A percentile compares a stretch with the other conserved stretches of the same genome.
Evolutionary conservation across 2,888 invertebrate genomes (phyloP).

Genomic region (Xestia ashworthii): DNA sequence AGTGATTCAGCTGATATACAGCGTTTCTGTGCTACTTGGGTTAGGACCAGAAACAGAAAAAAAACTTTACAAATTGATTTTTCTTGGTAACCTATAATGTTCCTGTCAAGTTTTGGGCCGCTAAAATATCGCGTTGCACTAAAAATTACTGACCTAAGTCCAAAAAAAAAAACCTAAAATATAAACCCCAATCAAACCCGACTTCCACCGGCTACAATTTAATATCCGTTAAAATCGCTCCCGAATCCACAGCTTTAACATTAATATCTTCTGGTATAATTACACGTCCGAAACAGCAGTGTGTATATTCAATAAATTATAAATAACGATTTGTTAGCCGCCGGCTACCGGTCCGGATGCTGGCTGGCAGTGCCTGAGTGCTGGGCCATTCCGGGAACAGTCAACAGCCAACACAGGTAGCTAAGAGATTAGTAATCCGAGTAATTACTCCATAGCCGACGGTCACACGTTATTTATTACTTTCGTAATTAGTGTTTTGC

Average conservation of each 20-base stretch:
- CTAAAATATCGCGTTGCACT: constrained; percentile 13
- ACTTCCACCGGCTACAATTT: constrained; percentile 45
- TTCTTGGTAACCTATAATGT: constrained; percentile 16
- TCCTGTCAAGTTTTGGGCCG: background rate
- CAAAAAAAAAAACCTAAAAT: background rate
- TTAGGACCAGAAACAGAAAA: background rate
- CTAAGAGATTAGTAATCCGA: constrained; percentile 84
- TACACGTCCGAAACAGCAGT: constrained; percentile 50
- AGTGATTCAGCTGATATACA: too few species aligned
- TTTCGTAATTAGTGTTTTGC: constrained; percentile 67
- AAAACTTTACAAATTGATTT: background rate
- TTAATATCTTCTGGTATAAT: constrained; percentile 55
- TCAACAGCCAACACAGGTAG: constrained; percentile 76
- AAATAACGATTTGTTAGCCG: constrained; percentile 63
- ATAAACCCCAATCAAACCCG: constrained; percentile 26
- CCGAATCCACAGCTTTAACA: constrained; percentile 41
- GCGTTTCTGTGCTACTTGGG: too few species aligned
- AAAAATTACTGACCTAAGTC: background rate
- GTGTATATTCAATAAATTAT: constrained; percentile 59
- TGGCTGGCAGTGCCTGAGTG: constrained; percentile 27
- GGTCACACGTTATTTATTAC: constrained; percentile 73
- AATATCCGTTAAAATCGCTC: constrained; percentile 54
- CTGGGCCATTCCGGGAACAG: constrained; percentile 77
- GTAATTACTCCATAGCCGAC: constrained; percentile 79
- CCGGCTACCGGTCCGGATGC: constrained; percentile 76